Percentiles rank a stretch among this genome's conserved stretches.
These are phyloP conservation scores for Sitophilus oryzae DNA, from an alignment of 1,140 invertebrate species.

Conservation along the genomic window DNA sequence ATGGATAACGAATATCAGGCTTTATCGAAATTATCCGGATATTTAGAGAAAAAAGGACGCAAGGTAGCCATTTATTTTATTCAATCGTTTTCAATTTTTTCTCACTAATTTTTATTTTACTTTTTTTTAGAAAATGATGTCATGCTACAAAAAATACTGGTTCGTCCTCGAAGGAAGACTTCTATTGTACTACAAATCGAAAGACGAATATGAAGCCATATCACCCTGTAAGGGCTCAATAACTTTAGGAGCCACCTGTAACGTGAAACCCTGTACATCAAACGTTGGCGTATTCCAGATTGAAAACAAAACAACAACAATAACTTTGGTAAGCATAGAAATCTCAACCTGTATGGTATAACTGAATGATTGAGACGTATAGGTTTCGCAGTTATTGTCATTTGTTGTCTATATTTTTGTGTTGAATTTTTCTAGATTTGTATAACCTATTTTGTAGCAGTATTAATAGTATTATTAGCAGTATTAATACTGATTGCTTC, in stretches of 20 bases:
- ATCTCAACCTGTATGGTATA: conserved; percentile 4
- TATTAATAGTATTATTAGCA: too few species aligned
- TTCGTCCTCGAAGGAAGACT: conserved; percentile 51
- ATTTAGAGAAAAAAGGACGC: conserved; percentile 48
- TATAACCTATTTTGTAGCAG: too few species aligned
- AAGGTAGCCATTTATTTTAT: conserved; percentile 39
- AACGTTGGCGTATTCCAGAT: conserved; percentile 41
- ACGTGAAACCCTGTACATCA: conserved; percentile 39
- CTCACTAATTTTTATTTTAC: not conserved
- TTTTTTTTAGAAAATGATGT: conserved; percentile 43
- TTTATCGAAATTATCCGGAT: conserved; percentile 44
- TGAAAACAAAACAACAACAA: conserved; percentile 46
- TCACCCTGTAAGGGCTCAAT: conserved; percentile 50
- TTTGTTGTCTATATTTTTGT: too few species aligned
- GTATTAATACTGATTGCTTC: too few species aligned
- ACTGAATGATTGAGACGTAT: too few species aligned
- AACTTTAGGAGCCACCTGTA: conserved; percentile 47
- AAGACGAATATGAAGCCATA: conserved; percentile 49
- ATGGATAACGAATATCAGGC: conserved; percentile 18
- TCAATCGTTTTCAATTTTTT: not conserved
- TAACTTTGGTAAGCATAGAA: conserved; percentile 45
- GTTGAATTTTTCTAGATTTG: too few species aligned
- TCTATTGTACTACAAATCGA: conserved; percentile 50
- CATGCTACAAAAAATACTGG: conserved; percentile 50
- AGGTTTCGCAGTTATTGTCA: too few species aligned